Evolutionary conservation across 2,113 vertebrate species (phyloP).

Genomic region (Stegostoma tigrinum): DNA sequence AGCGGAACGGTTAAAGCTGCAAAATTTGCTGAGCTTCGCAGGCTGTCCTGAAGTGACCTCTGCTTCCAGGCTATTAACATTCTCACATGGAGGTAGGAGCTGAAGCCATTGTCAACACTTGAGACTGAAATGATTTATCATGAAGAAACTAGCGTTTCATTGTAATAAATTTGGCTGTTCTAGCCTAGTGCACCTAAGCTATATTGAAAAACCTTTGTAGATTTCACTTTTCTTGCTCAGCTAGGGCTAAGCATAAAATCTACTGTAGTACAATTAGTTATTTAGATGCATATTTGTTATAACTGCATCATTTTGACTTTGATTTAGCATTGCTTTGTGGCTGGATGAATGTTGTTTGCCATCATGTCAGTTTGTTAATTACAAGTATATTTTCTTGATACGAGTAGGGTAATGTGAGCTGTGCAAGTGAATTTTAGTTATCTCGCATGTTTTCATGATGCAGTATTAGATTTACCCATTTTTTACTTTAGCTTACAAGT

Average conservation of each 20-base stretch:
- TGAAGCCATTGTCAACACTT: slow-evolving; percentile 1
- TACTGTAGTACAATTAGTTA: not conserved
- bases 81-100: slow-evolving; percentile 18
- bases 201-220: not conserved
- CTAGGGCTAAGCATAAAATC: not conserved
- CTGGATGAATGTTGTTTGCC: not conserved
- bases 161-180: not conserved
- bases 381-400: not conserved
- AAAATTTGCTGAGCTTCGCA: not conserved
- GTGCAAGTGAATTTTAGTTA: not conserved
- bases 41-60: not conserved
- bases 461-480: not conserved
- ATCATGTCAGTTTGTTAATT: not conserved
- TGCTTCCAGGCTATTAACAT: not conserved
- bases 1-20: not conserved
- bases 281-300: not conserved
- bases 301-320: not conserved
- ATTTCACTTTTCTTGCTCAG: not conserved
- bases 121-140: not conserved
- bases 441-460: not conserved
- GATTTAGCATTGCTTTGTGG: not conserved
- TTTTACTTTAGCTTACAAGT: not conserved
- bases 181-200: not conserved
- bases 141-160: no score
- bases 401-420: not conserved